A percentile compares a stretch with the other conserved stretches of the same genome.
Conservation (phyloP, 2,888 invertebrate species). For the Stenodema calcarata region DNA sequence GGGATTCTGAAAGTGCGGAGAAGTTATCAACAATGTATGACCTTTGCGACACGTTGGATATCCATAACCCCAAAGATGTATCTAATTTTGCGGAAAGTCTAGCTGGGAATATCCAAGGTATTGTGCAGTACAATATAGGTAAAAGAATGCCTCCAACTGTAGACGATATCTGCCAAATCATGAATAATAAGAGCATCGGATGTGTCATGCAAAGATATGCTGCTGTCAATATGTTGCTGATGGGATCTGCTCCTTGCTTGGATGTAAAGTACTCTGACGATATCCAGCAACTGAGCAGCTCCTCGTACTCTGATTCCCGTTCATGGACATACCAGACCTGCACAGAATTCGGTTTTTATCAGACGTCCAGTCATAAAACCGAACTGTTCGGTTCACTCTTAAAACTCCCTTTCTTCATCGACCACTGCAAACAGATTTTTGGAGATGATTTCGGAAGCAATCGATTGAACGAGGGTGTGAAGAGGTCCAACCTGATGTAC, state of each 20-base stretch:
- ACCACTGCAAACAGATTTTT: constrained; percentile 84
- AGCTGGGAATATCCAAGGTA: constrained; percentile 84
- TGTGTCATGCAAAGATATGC: constrained; percentile 64
- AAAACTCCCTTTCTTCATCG: constrained; percentile 76
- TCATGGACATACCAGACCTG: constrained; percentile 96
- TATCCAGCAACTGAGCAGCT: constrained; percentile 69
- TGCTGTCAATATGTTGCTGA: constrained; percentile 74
- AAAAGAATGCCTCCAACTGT: constrained; percentile 85
- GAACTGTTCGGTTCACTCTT: constrained; percentile 79
- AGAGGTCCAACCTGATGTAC: constrained; percentile 79
- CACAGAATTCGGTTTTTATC: constrained; percentile 94
- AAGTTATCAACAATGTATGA: constrained; percentile 62
- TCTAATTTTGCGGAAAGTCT: constrained; percentile 80
- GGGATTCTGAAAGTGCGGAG: constrained; percentile 64
- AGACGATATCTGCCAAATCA: constrained; percentile 78
- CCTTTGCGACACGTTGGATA: constrained; percentile 76
- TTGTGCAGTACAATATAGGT: constrained; percentile 95
- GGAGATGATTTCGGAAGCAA: constrained; percentile 73
- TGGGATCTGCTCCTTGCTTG: constrained; percentile 74
- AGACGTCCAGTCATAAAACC: constrained; percentile 75
- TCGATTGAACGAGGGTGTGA: constrained; percentile 69
- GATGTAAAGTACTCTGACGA: constrained; percentile 83
- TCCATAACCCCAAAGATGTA: constrained; percentile 70
- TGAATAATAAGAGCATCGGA: constrained; percentile 65
- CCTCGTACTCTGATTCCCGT: constrained; percentile 64